Percentiles rank a stretch among this genome's conserved stretches.
These are phyloP conservation scores for Dolichotis patagonum DNA, from an alignment of 2,113 vertebrate genomes.

Conservation along the genomic window DNA sequence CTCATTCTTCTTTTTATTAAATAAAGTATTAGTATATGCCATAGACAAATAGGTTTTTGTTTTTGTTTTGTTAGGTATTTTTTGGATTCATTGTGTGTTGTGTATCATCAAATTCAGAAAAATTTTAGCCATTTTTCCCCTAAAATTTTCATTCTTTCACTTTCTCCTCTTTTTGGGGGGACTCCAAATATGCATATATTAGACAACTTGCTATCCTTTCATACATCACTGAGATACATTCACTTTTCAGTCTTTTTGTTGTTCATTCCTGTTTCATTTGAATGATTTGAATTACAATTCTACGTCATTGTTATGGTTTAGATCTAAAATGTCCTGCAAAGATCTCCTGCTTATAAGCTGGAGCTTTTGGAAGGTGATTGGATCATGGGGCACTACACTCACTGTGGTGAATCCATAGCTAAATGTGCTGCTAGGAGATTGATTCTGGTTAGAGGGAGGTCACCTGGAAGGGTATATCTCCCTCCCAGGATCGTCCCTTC, in stretches of 20 bases:
- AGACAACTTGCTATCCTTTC: neutral
- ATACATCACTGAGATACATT: neutral
- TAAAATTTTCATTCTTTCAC: neutral
- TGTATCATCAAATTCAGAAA: neutral
- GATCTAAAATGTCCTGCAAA: neutral
- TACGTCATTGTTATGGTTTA: neutral
- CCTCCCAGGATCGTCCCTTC: neutral
- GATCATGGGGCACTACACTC: neutral
- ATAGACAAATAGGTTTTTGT: neutral
- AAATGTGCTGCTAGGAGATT: neutral
- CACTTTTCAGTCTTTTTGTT: neutral
- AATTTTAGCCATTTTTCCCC: neutral
- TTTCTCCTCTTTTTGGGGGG: neutral
- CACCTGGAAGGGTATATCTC: neutral
- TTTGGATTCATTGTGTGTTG: neutral
- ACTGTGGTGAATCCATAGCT: neutral
- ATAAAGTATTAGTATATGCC: neutral
- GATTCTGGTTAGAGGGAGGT: neutral
- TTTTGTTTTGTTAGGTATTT: neutral
- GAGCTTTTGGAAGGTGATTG: neutral
- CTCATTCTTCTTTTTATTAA: neutral
- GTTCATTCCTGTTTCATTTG: neutral
- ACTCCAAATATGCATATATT: neutral
- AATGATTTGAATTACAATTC: neutral
- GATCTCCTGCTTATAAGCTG: neutral